Conservation (phyloP, 2,888 invertebrate genomes). For the Noctua janthe region DNA sequence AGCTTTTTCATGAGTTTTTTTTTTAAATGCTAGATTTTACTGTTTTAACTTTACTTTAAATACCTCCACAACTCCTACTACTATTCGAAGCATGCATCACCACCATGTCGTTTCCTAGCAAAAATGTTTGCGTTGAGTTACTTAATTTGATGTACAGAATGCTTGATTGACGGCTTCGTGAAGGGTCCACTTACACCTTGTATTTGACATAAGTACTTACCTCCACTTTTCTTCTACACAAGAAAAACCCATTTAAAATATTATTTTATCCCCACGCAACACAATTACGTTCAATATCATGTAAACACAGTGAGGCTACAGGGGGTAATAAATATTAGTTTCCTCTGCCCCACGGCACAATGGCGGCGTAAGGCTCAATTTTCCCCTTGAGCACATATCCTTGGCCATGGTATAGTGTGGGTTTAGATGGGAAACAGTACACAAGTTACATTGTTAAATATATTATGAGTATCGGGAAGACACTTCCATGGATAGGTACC, state of each 20-base stretch:
- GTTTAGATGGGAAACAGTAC: conserved; percentile 33
- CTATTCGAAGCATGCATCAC: no score
- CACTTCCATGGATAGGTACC: neutral
- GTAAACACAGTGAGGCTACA: conserved; percentile 37
- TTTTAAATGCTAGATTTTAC: no score
- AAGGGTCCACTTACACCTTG: no score
- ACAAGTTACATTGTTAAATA: conserved; percentile 8
- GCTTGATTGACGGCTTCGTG: no score
- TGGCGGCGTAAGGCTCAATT: conserved; percentile 40
- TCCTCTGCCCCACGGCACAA: conserved; percentile 13
- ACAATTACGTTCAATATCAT: conserved; percentile 36
- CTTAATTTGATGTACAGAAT: no score
- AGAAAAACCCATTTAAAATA: conserved; percentile 16
- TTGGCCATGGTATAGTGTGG: conserved; percentile 10
- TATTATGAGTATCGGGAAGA: neutral
- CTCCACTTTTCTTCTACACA: neutral
- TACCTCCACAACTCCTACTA: no score
- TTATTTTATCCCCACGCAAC: conserved; percentile 7
- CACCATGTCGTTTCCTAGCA: no score
- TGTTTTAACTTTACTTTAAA: no score
- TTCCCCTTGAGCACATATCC: conserved; percentile 46
- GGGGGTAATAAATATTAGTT: conserved; percentile 49
- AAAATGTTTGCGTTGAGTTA: no score
- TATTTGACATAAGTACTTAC: neutral
- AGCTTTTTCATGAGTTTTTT: no score